A percentile compares a stretch with the other conserved stretches of the same genome.
Evolutionary conservation across 2,888 invertebrate species (phyloP).

Genomic region (Drosophila ochracea): DNA sequence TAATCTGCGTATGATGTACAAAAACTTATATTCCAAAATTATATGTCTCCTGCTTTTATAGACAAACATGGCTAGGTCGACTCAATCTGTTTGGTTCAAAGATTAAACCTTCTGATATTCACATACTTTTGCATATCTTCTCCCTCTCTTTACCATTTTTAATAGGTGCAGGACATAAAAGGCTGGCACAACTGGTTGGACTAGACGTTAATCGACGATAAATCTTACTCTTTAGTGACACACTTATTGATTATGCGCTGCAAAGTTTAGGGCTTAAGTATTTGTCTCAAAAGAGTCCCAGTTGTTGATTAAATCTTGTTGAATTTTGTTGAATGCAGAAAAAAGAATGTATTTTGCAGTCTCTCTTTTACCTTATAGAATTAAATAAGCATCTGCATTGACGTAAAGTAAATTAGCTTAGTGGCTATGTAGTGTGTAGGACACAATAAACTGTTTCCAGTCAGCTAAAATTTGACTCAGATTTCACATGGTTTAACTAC

Average conservation of each 20-base stretch:
- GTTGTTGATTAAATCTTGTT: background rate
- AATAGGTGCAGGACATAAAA: background rate
- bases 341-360: background rate
- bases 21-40: background rate
- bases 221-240: background rate
- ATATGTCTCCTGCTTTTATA: background rate
- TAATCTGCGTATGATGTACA: background rate
- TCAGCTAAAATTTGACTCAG: constrained; percentile 17
- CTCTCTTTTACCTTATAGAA: background rate
- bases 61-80: background rate
- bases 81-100: background rate
- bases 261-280: background rate
- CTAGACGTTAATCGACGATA: background rate
- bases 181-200: background rate
- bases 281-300: background rate
- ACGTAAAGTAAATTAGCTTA: constrained; percentile 23
- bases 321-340: background rate
- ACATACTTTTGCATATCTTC: background rate
- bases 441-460: constrained; percentile 19
- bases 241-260: background rate
- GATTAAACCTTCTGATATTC: background rate
- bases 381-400: constrained; percentile 45
- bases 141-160: background rate
- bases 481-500: constrained; percentile 34
- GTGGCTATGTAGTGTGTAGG: background rate